phyloP scores from a whole-genome alignment of 2,797 vertebrate species.

The Sebastes minor region DNA sequence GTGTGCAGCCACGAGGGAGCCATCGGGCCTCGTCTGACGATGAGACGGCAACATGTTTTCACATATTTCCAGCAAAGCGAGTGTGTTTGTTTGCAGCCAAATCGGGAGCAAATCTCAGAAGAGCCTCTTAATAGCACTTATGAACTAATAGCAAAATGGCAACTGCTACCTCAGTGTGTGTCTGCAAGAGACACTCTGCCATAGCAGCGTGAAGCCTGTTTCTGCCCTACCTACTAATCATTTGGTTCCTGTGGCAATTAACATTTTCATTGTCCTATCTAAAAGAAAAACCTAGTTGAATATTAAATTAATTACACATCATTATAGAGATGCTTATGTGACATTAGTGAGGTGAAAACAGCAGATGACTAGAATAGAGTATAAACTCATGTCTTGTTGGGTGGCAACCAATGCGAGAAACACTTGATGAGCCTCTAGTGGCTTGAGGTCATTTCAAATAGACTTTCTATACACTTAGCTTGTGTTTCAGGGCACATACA shows the following conservation, averaged over 20 bases:
- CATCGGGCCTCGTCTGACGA: constrained; percentile 44
- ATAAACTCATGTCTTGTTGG: background rate
- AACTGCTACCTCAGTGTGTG: constrained; percentile 46
- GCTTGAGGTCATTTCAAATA: background rate
- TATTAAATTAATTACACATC: constrained; percentile 2
- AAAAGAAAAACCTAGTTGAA: background rate
- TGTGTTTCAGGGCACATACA: background rate
- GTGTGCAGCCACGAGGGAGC: constrained; percentile 55
- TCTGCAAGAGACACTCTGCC: constrained; percentile 42
- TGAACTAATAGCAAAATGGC: constrained; percentile 65
- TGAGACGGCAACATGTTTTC: constrained; percentile 44
- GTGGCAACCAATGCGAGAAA: background rate
- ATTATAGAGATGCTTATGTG: background rate
- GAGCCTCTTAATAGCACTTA: constrained; percentile 68
- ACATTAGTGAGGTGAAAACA: background rate
- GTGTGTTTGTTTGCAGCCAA: constrained; percentile 56
- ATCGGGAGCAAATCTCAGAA: constrained; percentile 61
- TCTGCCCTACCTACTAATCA: constrained; percentile 35
- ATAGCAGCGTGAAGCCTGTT: constrained; percentile 16
- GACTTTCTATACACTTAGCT: background rate
- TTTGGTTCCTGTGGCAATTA: constrained; percentile 24
- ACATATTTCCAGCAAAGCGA: constrained; percentile 49
- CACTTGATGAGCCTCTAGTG: background rate
- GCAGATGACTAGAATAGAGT: background rate
- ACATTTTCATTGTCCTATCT: background rate